phyloP scores from a whole-genome alignment of 2,888 invertebrate genomes.

The Caradrina kadenii region DNA sequence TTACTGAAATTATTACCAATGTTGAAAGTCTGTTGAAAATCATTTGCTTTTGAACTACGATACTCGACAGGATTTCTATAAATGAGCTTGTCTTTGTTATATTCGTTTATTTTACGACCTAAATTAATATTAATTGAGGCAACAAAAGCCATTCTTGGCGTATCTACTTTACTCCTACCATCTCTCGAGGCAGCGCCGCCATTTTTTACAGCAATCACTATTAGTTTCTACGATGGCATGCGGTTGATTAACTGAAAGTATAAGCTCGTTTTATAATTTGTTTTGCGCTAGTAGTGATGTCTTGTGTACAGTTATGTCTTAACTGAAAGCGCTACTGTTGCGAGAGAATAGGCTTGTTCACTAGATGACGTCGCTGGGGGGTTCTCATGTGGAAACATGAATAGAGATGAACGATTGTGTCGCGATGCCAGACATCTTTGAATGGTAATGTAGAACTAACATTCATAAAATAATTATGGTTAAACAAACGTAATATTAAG shows the following conservation, averaged over 20 bases:
- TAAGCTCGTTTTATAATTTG: conserved; percentile 50
- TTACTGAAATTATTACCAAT: not conserved
- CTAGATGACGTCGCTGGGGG: not conserved
- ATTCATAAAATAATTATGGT: too few species aligned
- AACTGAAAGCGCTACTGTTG: conserved; percentile 13
- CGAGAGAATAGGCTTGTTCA: not conserved
- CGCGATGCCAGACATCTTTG: too few species aligned
- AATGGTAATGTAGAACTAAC: too few species aligned
- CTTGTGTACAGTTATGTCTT: conserved; percentile 34
- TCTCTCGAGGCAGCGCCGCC: conserved; percentile 24
- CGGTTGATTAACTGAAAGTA: conserved; percentile 52
- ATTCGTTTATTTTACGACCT: not conserved
- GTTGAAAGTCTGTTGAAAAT: not conserved
- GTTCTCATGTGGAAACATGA: not conserved
- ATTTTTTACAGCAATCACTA: conserved; percentile 57
- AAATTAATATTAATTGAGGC: not conserved
- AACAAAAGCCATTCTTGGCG: not conserved
- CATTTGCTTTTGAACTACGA: not conserved
- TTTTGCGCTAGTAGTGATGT: conserved; percentile 35
- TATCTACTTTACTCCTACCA: conserved; percentile 16
- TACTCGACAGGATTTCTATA: too few species aligned
- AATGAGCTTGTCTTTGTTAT: not conserved
- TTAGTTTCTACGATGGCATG: conserved; percentile 60
- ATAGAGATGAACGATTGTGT: not conserved
- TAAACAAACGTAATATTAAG: too few species aligned